Conservation (phyloP, 2,797 vertebrate species). For the Lateolabrax maculatus region DNA sequence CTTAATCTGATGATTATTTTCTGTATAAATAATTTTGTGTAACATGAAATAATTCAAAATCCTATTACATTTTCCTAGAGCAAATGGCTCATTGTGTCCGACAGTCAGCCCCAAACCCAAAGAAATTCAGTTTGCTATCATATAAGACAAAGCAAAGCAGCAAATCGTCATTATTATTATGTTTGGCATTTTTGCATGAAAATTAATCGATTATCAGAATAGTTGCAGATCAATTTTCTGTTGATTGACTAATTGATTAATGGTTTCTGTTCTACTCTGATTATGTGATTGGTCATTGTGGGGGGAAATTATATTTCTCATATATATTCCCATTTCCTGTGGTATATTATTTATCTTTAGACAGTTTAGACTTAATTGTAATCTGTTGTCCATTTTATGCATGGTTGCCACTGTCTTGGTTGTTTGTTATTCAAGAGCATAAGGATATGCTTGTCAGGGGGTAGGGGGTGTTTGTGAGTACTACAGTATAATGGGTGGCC, state of each 20-base stretch:
- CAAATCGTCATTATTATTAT: no score
- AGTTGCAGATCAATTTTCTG: background rate
- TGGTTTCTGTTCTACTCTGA: background rate
- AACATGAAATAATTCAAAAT: background rate
- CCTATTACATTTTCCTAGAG: background rate
- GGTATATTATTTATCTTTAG: background rate
- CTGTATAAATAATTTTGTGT: background rate
- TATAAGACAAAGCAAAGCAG: background rate
- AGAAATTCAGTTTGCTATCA: background rate
- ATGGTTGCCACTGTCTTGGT: background rate
- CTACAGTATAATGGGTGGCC: slow-evolving; percentile 28
- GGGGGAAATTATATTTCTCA: no score
- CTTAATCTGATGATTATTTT: background rate
- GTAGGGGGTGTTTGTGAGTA: slow-evolving; percentile 4
- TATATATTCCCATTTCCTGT: background rate
- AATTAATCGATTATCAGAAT: background rate
- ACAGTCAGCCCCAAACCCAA: background rate
- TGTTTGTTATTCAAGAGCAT: slow-evolving; percentile 20
- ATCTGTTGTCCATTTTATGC: background rate
- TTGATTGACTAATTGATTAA: background rate
- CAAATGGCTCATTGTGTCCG: background rate
- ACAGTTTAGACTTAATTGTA: background rate
- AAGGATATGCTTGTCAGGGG: background rate
- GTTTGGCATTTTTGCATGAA: background rate
- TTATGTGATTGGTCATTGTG: background rate